Evolutionary conservation across 1,140 invertebrate species (phyloP), one percentile per base, ranked within the genome.

Genomic region (Coboldia fuscipes): DNA sequence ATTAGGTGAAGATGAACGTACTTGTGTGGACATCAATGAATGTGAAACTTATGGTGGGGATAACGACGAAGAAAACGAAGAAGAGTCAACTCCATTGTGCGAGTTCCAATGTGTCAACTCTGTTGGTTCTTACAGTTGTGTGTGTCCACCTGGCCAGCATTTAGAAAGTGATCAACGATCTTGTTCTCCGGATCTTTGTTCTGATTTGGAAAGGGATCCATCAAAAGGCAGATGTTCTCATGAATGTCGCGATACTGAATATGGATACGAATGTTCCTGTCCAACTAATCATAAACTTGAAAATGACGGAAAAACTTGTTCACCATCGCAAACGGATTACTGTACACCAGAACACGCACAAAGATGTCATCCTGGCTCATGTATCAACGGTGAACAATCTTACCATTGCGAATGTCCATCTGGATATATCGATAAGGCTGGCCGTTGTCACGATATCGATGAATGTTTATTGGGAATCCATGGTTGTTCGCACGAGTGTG

Each of bases 391-490:
- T 30, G 40, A 65, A 56, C 55, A 45, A 7, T 54, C 50, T 3
- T 63, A 60, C 35, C 41, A 46, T 19, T 66, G 64, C 37, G 44
- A 50, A 19, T 66, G 64, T 40, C 58, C 62, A 4, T 30, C 32
- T 0, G 63, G 63, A 3, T 64, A 57, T 40, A 37, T 40, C 2
- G 35, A 54, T 14, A 56, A 56, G 36, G 41, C 44, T 7, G 23
- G 7, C 2, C 23, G 39, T 22, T 57, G 54, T 37, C 31, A 40
- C 28, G 78, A 81, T 53, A 70, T 79, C 19, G 71, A 83, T 41
- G 78, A 83, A 52, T 83, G 78, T 43, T 70, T 73, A 38, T 67
- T 71, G 2, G 77, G 77, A 40, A 72, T 68, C 3, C 75, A 71
- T 40, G 58, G 62, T 42, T 84, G 52, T 68, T 73, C 65, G 51